These are phyloP conservation scores for Lepidocolaptes lacrymiger DNA, from an alignment of 2,797 vertebrate species.

Conservation along the genomic window DNA sequence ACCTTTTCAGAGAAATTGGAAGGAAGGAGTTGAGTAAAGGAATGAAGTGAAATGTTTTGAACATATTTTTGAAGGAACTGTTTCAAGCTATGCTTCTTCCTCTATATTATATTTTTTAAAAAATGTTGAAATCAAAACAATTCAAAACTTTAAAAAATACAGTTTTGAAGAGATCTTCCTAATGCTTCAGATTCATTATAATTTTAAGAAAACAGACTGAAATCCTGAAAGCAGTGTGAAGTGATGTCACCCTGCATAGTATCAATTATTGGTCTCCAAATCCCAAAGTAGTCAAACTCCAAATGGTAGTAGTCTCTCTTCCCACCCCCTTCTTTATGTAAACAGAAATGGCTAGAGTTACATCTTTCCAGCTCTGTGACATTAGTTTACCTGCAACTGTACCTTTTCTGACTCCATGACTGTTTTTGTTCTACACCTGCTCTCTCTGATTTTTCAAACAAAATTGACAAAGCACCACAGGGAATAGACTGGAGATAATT, in stretches of 20 bases:
- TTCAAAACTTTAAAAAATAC: background rate
- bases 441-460: background rate
- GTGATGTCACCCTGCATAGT: background rate
- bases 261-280: background rate
- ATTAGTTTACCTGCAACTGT: background rate
- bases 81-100: background rate
- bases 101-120: background rate
- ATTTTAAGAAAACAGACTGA: background rate
- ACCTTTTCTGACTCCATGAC: background rate
- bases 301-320: background rate
- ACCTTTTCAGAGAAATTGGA: background rate
- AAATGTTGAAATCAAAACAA: background rate
- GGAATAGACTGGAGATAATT: background rate
- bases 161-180: background rate
- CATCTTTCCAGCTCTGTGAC: background rate
- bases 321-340: fast-evolving
- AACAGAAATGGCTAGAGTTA: background rate
- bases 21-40: background rate
- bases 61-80: background rate
- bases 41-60: background rate
- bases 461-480: background rate
- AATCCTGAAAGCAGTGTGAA: background rate
- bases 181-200: background rate
- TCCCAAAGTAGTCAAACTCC: background rate
- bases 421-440: fast-evolving